These are phyloP conservation scores for Labrus mixtus DNA, from an alignment of 2,113 vertebrate genomes.

Conservation along the genomic window DNA sequence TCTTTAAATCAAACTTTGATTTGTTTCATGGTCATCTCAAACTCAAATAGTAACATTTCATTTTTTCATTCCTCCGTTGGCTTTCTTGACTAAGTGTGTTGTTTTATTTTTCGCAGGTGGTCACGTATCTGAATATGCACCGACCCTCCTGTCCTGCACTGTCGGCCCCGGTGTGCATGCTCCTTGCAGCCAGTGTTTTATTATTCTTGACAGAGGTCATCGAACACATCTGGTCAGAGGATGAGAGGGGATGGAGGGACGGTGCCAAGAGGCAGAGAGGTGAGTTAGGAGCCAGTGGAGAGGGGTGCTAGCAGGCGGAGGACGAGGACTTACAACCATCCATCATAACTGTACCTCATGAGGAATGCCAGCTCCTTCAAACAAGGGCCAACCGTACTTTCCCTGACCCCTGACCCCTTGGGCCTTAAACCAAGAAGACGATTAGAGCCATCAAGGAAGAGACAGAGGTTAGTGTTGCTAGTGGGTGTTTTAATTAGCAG, in stretches of 20 bases:
- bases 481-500: constrained; percentile 1
- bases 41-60: background rate
- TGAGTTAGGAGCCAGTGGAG: constrained; percentile 71
- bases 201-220: constrained; percentile 91
- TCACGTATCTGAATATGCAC: constrained; percentile 5
- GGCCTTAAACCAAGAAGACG: constrained; percentile 27
- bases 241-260: constrained; percentile 73
- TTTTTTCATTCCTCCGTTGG: background rate
- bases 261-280: constrained; percentile 74
- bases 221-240: constrained; percentile 87
- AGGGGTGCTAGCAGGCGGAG: constrained; percentile 66
- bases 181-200: constrained; percentile 81
- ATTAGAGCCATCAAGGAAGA: constrained; percentile 11
- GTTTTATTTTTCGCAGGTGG: constrained; percentile 25
- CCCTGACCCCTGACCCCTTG: constrained; percentile 52
- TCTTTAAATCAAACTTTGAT: background rate
- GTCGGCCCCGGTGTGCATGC: constrained; percentile 30
- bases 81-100: constrained; percentile 9
- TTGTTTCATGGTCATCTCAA: background rate
- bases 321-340: constrained; percentile 67
- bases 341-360: constrained; percentile 75
- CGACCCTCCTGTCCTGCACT: constrained; percentile 20
- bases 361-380: constrained; percentile 68
- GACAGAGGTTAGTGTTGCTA: constrained; percentile 6
- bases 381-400: constrained; percentile 48